Evolutionary conservation across 1,140 invertebrate species (phyloP).

Genomic region (Archegozetes longisetosus): DNA sequence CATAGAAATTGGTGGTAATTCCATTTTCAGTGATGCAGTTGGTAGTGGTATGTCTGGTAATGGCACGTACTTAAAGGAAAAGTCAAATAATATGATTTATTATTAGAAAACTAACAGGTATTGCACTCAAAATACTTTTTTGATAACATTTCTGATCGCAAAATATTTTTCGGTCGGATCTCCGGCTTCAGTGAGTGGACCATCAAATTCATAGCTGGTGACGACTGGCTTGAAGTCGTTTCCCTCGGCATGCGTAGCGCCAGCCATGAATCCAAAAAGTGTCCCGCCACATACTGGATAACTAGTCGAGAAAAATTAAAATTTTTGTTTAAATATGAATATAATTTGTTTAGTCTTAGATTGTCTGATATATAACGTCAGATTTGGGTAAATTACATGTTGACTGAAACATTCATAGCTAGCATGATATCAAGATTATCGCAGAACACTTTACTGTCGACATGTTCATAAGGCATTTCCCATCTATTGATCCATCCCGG

Average conservation of each 20-base stretch:
- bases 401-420: constrained; percentile 47
- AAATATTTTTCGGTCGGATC: constrained; percentile 34
- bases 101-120: neutral
- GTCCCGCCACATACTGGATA: constrained; percentile 18
- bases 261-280: constrained; percentile 15
- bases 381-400: constrained; percentile 45
- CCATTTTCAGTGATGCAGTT: neutral
- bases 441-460: constrained; percentile 32
- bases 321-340: no score
- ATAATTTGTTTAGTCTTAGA: no score
- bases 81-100: neutral
- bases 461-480: constrained; percentile 21
- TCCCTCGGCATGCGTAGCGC: constrained; percentile 18
- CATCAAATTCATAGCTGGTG: constrained; percentile 37
- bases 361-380: no score
- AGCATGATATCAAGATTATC: constrained; percentile 47
- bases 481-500: constrained; percentile 37
- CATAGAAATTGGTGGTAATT: neutral
- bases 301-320: no score
- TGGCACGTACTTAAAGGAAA: neutral
- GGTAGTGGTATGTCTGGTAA: constrained; percentile 9
- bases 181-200: constrained; percentile 34
- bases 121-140: constrained; percentile 14
- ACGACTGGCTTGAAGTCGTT: constrained; percentile 23
- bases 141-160: constrained; percentile 30